Percentiles rank a stretch among this genome's conserved stretches.
Conservation (phyloP, 2,797 vertebrate species). For the Danionella dracula region DNA sequence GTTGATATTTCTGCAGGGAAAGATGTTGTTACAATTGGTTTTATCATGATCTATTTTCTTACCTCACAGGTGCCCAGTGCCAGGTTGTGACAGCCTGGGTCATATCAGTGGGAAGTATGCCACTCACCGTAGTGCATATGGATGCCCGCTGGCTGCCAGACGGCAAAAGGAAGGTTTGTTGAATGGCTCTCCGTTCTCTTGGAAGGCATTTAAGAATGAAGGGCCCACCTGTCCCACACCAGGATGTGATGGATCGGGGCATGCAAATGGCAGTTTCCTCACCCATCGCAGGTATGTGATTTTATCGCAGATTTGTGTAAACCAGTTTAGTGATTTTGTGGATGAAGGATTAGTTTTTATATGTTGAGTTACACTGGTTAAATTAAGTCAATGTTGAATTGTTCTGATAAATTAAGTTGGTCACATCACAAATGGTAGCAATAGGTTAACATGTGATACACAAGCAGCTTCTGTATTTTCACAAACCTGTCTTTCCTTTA, state of each 20-base stretch:
- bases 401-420: no score
- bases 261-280: conserved; percentile 96
- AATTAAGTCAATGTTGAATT: no score
- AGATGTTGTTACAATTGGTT: not conserved
- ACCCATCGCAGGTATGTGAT: conserved; percentile 87
- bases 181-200: conserved; percentile 88
- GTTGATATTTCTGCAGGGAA: conserved; percentile 26
- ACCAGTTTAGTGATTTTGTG: no score
- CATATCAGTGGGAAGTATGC: conserved; percentile 98
- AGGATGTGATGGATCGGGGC: conserved; percentile 91
- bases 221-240: conserved; percentile 92
- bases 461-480: not conserved
- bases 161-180: conserved; percentile 92
- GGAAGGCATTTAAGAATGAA: conserved; percentile 94
- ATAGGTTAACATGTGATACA: no score
- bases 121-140: conserved; percentile 93
- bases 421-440: no score
- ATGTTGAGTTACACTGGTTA: no score
- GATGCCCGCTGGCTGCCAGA: conserved; percentile 89
- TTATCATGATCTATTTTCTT: not conserved
- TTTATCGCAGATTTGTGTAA: no score
- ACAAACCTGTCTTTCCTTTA: not conserved
- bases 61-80: conserved; percentile 84
- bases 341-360: no score
- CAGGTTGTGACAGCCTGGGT: conserved; percentile 92